Conservation (phyloP, 2,113 vertebrate genomes). For the Xerus inauris region DNA sequence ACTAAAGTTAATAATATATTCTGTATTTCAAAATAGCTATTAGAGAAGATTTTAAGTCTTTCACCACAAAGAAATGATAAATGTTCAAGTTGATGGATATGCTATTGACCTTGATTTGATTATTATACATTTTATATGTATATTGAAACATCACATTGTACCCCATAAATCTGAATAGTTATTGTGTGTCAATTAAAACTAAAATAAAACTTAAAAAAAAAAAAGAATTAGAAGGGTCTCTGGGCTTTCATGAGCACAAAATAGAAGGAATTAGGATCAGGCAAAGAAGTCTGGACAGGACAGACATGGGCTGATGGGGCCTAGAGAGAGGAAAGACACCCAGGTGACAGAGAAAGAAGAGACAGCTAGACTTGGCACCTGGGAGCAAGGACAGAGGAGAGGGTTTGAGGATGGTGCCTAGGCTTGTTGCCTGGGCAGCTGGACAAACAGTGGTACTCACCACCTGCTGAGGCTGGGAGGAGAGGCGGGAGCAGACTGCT, state of each 20-base stretch:
- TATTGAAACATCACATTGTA: neutral
- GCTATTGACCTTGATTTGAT: neutral
- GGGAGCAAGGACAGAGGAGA: neutral
- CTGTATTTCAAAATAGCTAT: neutral
- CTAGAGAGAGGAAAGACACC: neutral
- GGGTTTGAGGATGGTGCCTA: neutral
- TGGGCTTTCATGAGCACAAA: neutral
- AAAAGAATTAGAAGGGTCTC: neutral
- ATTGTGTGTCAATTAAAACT: neutral
- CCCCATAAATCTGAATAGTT: neutral
- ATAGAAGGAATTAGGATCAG: neutral
- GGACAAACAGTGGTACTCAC: neutral
- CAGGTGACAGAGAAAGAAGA: no score
- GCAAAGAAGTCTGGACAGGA: neutral
- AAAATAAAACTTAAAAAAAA: neutral
- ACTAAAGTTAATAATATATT: neutral
- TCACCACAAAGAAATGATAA: neutral
- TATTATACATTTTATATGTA: neutral
- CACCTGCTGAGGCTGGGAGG: neutral
- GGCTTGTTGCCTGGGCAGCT: rapidly evolving
- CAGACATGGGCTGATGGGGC: neutral
- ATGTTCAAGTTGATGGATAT: no score
- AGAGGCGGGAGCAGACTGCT: neutral
- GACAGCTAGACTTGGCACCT: neutral
- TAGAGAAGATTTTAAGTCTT: neutral